A percentile compares a stretch with the other conserved stretches of the same genome.
phyloP scores from a whole-genome alignment of 2,797 vertebrate species.

The Gorsachius magnificus region DNA sequence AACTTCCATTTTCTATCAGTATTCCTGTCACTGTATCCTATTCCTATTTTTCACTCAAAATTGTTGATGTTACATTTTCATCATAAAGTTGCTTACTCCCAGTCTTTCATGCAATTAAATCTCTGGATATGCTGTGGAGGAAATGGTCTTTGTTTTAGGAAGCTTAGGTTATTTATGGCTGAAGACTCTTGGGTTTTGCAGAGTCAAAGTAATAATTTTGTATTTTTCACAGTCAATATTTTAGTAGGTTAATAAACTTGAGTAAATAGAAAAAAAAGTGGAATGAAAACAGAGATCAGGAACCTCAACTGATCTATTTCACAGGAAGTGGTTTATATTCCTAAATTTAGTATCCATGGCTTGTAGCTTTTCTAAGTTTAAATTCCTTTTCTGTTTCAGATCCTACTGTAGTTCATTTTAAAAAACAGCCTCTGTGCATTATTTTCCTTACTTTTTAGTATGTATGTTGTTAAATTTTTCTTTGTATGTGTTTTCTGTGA shows the following conservation, averaged over 20 bases:
- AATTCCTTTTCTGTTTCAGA: neutral
- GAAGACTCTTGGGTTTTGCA: neutral
- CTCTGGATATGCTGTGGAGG: neutral
- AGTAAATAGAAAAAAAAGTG: neutral
- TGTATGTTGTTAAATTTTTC: neutral
- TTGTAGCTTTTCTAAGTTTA: neutral
- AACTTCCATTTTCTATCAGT: neutral
- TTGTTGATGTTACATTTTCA: accelerated
- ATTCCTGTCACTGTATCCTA: neutral
- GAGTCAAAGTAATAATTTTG: neutral
- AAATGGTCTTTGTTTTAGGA: neutral
- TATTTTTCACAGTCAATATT: neutral
- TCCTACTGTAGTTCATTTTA: neutral
- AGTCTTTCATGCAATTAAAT: neutral
- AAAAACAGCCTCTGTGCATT: neutral
- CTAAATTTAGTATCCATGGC: neutral
- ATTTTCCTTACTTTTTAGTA: neutral
- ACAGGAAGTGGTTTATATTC: neutral
- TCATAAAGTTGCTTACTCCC: neutral
- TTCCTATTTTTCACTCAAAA: neutral
- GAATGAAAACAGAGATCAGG: neutral
- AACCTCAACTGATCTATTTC: neutral
- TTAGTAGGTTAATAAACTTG: neutral
- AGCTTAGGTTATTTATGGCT: neutral
- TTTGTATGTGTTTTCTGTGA: neutral